Evolutionary conservation across 53 echinoderm and acorn worm genomes (phyloP).

Genomic region (Paelopatides confundens): DNA sequence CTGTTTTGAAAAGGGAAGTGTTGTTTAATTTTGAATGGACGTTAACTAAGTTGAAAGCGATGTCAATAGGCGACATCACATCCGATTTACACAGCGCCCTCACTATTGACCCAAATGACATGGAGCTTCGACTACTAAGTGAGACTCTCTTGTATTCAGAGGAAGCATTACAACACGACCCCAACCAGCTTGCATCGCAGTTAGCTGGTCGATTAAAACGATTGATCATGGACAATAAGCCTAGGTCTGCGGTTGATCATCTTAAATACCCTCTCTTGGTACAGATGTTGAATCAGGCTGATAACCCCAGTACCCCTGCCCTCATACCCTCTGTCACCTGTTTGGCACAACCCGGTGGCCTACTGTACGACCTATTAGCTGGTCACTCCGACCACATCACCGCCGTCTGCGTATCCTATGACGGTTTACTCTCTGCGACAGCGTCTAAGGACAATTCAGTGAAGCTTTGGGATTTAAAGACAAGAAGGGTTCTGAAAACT

Average conservation of each 20-base stretch:
- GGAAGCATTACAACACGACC: slow-evolving; percentile 60
- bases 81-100: slow-evolving; percentile 89
- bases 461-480: slow-evolving; percentile 92
- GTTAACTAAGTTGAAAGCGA: slow-evolving; percentile 80
- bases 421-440: slow-evolving; percentile 75
- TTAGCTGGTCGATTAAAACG: slow-evolving; percentile 79
- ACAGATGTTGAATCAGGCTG: slow-evolving; percentile 65
- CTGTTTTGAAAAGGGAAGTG: slow-evolving; percentile 74
- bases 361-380: slow-evolving; percentile 89
- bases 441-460: slow-evolving; percentile 82
- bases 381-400: slow-evolving; percentile 89
- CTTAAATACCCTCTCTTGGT: slow-evolving; percentile 80
- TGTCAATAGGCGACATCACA: slow-evolving; percentile 65
- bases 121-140: slow-evolving; percentile 77
- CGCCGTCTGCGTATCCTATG: slow-evolving; percentile 75
- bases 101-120: slow-evolving; percentile 76
- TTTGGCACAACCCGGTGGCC: slow-evolving; percentile 90
- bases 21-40: slow-evolving; percentile 91
- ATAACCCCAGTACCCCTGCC: slow-evolving; percentile 66
- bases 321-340: slow-evolving; percentile 87
- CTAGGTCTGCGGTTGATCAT: slow-evolving; percentile 76
- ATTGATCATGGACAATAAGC: slow-evolving; percentile 80
- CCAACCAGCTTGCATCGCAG: slow-evolving; percentile 86
- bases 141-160: slow-evolving; percentile 78
- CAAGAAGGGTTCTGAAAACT: slow-evolving; percentile 84